Evolutionary conservation across 2,113 vertebrate genomes (phyloP).

Genomic region (Otis tarda): DNA sequence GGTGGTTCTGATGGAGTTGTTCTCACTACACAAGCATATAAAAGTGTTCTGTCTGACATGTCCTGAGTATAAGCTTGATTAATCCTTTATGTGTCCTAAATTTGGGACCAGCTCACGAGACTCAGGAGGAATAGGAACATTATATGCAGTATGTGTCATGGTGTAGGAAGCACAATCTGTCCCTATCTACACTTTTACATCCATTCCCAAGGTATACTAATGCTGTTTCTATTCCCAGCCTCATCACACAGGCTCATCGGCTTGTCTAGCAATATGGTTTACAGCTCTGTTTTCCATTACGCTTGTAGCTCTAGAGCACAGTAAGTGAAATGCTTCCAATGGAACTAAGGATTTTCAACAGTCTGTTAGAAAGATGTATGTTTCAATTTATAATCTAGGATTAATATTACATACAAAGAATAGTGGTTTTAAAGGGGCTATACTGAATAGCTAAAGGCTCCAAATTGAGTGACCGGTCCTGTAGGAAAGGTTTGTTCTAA

Average conservation of each 20-base stretch:
- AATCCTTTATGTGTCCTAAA: neutral
- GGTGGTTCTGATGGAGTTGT: neutral
- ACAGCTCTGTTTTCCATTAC: neutral
- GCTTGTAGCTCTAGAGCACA: neutral
- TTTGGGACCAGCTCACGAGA: neutral
- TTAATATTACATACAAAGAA: conserved; percentile 3
- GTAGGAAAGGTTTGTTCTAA: neutral
- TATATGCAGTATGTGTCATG: neutral
- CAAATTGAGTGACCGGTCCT: neutral
- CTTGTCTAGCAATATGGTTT: neutral
- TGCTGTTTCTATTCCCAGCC: neutral
- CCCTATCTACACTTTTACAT: neutral
- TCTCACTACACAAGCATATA: neutral
- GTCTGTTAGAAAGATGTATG: neutral
- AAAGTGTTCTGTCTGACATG: neutral
- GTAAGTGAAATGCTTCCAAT: neutral
- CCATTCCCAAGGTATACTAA: neutral
- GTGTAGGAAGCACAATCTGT: neutral
- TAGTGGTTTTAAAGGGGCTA: neutral
- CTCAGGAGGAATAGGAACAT: neutral
- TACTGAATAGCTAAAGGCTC: neutral
- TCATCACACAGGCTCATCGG: neutral
- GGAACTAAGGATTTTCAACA: neutral
- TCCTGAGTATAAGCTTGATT: neutral
- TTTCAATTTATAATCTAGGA: conserved; percentile 22